phyloP scores from a whole-genome alignment of 2,113 vertebrate species.

The Hymenochirus boettgeri region DNA sequence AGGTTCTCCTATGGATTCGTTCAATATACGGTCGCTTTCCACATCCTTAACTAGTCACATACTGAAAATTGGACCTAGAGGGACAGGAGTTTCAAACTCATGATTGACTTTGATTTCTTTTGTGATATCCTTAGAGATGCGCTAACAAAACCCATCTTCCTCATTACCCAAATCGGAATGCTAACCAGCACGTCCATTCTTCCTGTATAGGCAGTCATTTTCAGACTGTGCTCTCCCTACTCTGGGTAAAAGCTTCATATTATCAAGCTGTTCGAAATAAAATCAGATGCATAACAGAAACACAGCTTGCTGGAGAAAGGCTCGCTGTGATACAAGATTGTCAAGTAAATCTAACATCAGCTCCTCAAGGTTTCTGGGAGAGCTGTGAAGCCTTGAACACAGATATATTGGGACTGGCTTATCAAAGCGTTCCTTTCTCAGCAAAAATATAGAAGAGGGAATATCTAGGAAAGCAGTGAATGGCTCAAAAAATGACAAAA shows the following conservation, averaged over 20 bases:
- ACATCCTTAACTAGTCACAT: background rate
- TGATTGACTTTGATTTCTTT: too few relatives aligned
- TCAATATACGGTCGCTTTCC: background rate
- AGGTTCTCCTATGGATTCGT: background rate
- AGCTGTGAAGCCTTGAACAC: constrained; percentile 13
- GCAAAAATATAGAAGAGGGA: background rate
- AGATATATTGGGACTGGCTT: constrained; percentile 26
- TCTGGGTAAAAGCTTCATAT: constrained; percentile 14
- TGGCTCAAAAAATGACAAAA: background rate
- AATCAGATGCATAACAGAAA: constrained; percentile 19
- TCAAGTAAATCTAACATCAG: constrained; percentile 33
- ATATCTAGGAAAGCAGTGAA: background rate
- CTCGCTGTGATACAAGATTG: constrained; percentile 27
- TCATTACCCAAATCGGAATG: too few relatives aligned
- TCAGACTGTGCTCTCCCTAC: background rate
- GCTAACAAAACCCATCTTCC: background rate
- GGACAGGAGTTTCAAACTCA: background rate
- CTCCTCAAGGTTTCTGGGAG: background rate
- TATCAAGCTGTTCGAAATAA: constrained; percentile 3
- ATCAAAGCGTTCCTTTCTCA: constrained; percentile 2
- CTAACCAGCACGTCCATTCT: background rate
- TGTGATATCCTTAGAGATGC: background rate
- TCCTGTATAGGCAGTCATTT: background rate
- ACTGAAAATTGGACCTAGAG: too few relatives aligned
- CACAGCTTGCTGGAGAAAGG: constrained; percentile 12